phyloP scores from a whole-genome alignment of 1,140 invertebrate species.

The Drosophila saltans region DNA sequence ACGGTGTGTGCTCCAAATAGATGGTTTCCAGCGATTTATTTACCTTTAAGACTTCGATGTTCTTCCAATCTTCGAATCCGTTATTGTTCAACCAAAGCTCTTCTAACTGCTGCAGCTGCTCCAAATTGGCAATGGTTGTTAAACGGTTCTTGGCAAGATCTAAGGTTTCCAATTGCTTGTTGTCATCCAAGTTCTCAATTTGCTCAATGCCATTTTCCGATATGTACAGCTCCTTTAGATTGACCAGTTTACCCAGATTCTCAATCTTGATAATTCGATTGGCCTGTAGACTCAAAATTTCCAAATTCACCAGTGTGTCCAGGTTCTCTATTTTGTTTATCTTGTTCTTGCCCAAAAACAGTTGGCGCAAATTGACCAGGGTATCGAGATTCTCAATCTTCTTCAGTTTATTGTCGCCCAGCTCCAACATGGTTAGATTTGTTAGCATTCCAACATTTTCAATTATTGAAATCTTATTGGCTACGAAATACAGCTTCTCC shows the following conservation, averaged over 20 bases:
- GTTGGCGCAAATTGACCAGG: slow-evolving; percentile 88
- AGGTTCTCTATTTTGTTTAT: slow-evolving; percentile 95
- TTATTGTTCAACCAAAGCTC: slow-evolving; percentile 99
- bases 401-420: slow-evolving; percentile 94
- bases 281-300: slow-evolving; percentile 94
- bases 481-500: slow-evolving; percentile 94
- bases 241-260: slow-evolving; percentile 89
- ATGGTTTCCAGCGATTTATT: slow-evolving; percentile 94
- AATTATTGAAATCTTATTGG: slow-evolving; percentile 96
- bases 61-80: slow-evolving; percentile 92
- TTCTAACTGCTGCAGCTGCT: slow-evolving; percentile 89
- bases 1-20: slow-evolving; percentile 97
- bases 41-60: slow-evolving; percentile 89
- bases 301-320: slow-evolving; percentile 89
- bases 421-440: slow-evolving; percentile 93
- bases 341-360: slow-evolving; percentile 98
- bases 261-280: slow-evolving; percentile 96
- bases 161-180: slow-evolving; percentile 90
- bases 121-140: slow-evolving; percentile 90
- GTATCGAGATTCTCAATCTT: slow-evolving; percentile 93
- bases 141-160: slow-evolving; percentile 96
- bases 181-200: slow-evolving; percentile 90
- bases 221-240: slow-evolving; percentile 95
- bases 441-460: slow-evolving; percentile 94
- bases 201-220: slow-evolving; percentile 95